These are phyloP conservation scores for Nymphalis io DNA, from an alignment of 1,140 invertebrate genomes.

Conservation along the genomic window DNA sequence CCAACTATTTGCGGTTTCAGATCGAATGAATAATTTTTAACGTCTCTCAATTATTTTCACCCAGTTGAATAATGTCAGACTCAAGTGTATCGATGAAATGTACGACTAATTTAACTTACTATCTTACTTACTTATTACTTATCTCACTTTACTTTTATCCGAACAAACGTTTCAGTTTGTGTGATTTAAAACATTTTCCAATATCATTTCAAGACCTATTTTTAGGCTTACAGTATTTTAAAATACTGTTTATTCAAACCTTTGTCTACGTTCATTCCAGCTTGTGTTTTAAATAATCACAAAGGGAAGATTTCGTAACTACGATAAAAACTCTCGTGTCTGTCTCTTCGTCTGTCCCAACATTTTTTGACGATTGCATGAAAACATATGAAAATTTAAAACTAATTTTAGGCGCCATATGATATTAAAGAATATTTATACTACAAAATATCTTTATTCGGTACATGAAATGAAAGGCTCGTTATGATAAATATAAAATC, in stretches of 20 bases:
- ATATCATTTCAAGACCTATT: background rate
- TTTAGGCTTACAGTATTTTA: background rate
- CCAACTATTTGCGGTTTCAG: conserved; percentile 30
- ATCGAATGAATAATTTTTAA: conserved; percentile 28
- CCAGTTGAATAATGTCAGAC: background rate
- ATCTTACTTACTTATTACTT: no score
- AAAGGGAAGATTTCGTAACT: no score
- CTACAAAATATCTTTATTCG: no score
- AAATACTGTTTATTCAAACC: background rate
- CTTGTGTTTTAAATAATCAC: no score
- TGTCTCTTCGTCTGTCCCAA: no score
- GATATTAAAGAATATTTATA: no score
- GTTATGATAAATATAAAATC: no score
- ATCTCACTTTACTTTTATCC: background rate
- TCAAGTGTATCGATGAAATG: background rate
- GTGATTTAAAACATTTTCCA: background rate
- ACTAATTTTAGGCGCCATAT: no score
- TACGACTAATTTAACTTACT: background rate
- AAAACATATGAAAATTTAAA: no score
- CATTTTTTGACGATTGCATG: no score
- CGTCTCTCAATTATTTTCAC: conserved; percentile 8
- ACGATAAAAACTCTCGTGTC: no score
- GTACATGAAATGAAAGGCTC: no score
- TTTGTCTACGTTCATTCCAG: background rate
- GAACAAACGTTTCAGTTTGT: background rate